These are phyloP conservation scores for Brachionichthys hirsutus DNA, from an alignment of 2,113 vertebrate genomes.

Conservation along the genomic window DNA sequence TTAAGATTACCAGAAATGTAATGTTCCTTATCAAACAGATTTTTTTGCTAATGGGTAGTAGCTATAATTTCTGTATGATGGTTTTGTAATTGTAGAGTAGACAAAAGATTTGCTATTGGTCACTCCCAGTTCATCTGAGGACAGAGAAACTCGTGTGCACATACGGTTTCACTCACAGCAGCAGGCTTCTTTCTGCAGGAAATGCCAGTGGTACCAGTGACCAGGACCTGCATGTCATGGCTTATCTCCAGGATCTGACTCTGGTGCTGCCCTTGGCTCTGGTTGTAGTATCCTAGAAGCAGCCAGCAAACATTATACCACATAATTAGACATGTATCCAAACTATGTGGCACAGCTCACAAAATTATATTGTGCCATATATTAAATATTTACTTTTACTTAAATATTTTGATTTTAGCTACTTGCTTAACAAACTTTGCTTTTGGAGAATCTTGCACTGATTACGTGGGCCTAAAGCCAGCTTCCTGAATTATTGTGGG, in stretches of 20 bases:
- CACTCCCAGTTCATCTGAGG: neutral
- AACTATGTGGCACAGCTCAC: neutral
- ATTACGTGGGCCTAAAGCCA: too few relatives aligned
- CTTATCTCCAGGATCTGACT: slow-evolving; percentile 41
- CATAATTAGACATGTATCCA: neutral
- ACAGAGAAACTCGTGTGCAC: neutral
- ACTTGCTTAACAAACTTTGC: too few relatives aligned
- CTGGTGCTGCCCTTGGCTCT: slow-evolving; percentile 33
- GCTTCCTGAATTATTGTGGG: neutral
- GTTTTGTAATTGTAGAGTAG: too few relatives aligned
- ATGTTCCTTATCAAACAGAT: too few relatives aligned
- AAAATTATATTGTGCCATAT: too few relatives aligned
- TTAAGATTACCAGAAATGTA: too few relatives aligned
- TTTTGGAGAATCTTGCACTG: too few relatives aligned
- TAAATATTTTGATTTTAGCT: neutral
- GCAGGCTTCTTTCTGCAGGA: slow-evolving; percentile 86
- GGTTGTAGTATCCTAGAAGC: slow-evolving; percentile 48
- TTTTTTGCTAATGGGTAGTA: too few relatives aligned
- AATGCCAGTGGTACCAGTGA: slow-evolving; percentile 89
- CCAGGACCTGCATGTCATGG: slow-evolving; percentile 77
- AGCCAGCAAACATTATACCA: neutral
- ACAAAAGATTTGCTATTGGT: neutral
- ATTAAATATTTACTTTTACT: too few relatives aligned
- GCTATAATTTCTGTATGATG: too few relatives aligned
- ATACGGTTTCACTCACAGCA: slow-evolving; percentile 44